These are phyloP conservation scores for Accipiter minullus DNA, from an alignment of 2,797 vertebrate species.

Conservation along the genomic window DNA sequence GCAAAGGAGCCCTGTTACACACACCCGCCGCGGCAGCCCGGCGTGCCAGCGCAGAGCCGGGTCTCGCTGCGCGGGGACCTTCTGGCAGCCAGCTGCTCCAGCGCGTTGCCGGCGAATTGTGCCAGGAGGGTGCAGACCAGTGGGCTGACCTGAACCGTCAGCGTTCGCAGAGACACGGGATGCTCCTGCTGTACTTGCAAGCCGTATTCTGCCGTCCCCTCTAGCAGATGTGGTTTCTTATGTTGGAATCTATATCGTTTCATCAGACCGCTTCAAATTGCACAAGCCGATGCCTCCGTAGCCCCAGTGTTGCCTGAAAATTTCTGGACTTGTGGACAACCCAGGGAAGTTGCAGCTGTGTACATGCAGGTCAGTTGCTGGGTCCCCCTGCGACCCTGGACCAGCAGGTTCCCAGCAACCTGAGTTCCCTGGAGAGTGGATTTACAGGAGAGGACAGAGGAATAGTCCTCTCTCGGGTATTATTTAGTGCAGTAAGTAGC, in stretches of 20 bases:
- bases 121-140: not conserved
- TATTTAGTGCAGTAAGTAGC: not conserved
- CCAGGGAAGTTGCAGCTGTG: not conserved
- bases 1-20: not conserved
- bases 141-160: not conserved
- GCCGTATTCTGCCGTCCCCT: no score
- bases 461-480: not conserved
- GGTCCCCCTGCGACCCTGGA: not conserved
- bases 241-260: rapidly evolving
- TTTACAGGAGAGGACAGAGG: not conserved
- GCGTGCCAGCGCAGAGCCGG: not conserved
- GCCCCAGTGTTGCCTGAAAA: no score
- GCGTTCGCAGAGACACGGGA: rapidly evolving
- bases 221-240: not conserved
- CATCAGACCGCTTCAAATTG: rapidly evolving
- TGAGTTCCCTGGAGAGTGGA: not conserved
- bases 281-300: not conserved
- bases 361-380: not conserved
- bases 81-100: not conserved
- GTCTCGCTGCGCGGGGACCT: not conserved
- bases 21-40: not conserved
- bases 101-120: rapidly evolving
- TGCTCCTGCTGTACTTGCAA: not conserved
- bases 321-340: not conserved
- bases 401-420: not conserved